phyloP scores from a whole-genome alignment of 2,113 vertebrate species.

The Amphiprion percula region DNA sequence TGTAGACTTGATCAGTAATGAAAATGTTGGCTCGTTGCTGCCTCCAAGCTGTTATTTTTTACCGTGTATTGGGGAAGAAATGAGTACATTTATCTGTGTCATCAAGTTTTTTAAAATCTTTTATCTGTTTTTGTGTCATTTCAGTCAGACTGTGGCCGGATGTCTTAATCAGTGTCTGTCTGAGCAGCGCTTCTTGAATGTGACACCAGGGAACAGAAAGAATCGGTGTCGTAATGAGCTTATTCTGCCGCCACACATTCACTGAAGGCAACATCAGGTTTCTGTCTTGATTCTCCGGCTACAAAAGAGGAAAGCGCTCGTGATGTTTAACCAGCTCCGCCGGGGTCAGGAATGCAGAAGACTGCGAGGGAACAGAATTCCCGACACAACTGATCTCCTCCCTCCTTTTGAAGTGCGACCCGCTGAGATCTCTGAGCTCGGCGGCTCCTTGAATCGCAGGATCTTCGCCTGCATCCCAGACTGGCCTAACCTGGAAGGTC shows the following conservation, averaged over 20 bases:
- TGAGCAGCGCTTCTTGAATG: slow-evolving; percentile 30
- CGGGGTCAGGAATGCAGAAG: slow-evolving; percentile 86
- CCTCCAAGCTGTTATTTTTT: too few relatives aligned
- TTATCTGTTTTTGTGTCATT: neutral
- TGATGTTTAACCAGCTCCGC: slow-evolving; percentile 84
- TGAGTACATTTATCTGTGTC: too few relatives aligned
- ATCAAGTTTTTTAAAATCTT: too few relatives aligned
- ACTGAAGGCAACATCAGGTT: slow-evolving; percentile 81
- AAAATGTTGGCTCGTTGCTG: too few relatives aligned
- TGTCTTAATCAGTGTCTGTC: slow-evolving; percentile 76
- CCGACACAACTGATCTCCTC: slow-evolving; percentile 79
- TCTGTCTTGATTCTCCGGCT: slow-evolving; percentile 71
- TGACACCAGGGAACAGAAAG: slow-evolving; percentile 45
- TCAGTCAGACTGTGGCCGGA: slow-evolving; percentile 59
- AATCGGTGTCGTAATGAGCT: slow-evolving; percentile 73
- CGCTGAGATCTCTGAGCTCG: slow-evolving; percentile 71
- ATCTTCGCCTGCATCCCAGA: slow-evolving; percentile 80
- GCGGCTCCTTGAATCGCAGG: slow-evolving; percentile 74
- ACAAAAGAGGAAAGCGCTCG: slow-evolving; percentile 83
- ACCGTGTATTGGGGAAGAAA: too few relatives aligned
- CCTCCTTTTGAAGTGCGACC: slow-evolving; percentile 79
- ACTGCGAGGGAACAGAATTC: slow-evolving; percentile 83
- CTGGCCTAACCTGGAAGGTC: slow-evolving; percentile 88
- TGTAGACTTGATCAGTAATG: too few relatives aligned
- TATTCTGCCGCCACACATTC: slow-evolving; percentile 72